Evolutionary conservation across 2,888 invertebrate genomes (phyloP), one percentile per base, ranked within the genome.

Genomic region (Pelosia muscerda): DNA sequence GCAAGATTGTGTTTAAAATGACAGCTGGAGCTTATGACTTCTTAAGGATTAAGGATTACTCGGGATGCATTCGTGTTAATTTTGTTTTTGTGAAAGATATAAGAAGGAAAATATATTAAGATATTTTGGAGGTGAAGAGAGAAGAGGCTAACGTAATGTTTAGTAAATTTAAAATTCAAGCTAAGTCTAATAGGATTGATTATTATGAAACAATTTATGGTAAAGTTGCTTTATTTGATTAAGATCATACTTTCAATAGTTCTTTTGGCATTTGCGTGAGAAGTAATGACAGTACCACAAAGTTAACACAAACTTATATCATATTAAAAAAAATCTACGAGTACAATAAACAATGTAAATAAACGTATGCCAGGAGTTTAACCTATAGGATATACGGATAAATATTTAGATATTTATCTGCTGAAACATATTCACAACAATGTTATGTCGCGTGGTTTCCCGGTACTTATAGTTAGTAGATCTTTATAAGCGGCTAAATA

Each of bases 361-460:
- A 38, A 38, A 2, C 11, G 11, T 11, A 34, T 13, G 13, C 2
- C 15, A 38, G 15, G 4, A 13, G 15, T 4, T 4, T 15, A 38
- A 4, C 38, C 4, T 15, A 15, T 38, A 5, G 15, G 38, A 38
- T 38, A 15, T 38, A 38, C 38, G 38, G 3, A 38, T 0, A 15
- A 15, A 38, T 38, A 38, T 38, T 42, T 19, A 19, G 19, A 42
- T 42, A 42, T 19, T 19, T 42, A 42, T 38, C 38, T 38, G 38
- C 38, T 38, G 38, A 23, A 42, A 42, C 9, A 42, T 19, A 22
- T 28, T 26, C 26, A 25, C 26, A 26, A 60, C 60, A 49, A 60
- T 60, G 60, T 42, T 60, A 49, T 60, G 60, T 60, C 60, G 15
- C 25, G 60, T 60, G 38, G 42, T 26, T 42, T 23, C n/a, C 34